Percentiles rank a stretch among this genome's conserved stretches.
phyloP scores from a whole-genome alignment of 2,888 invertebrate genomes.

The Thereva nobilitata region DNA sequence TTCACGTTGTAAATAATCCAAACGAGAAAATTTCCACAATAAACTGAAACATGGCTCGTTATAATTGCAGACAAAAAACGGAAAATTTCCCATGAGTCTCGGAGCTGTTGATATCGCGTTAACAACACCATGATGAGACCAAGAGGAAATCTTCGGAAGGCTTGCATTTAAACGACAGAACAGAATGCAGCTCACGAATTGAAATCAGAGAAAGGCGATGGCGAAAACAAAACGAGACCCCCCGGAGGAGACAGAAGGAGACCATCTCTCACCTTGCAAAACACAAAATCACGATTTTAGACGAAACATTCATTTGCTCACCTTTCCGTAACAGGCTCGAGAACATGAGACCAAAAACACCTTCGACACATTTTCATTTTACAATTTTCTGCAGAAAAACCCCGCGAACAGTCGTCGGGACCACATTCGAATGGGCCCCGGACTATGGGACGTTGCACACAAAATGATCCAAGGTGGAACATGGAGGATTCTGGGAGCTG shows the following conservation, averaged over 20 bases:
- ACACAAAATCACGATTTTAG: conserved; percentile 41
- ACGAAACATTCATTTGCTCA: conserved; percentile 43
- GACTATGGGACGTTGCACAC: conserved; percentile 5
- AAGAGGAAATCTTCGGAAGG: conserved; percentile 19
- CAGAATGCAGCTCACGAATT: conserved; percentile 33
- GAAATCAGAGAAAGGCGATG: conserved; percentile 32
- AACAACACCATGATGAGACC: conserved; percentile 18
- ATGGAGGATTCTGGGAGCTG: conserved; percentile 14
- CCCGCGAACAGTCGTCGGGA: conserved; percentile 10
- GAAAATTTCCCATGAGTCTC: not conserved
- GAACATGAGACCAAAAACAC: conserved; percentile 40
- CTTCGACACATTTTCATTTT: conserved; percentile 36
- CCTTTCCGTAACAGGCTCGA: conserved; percentile 41
- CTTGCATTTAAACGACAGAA: conserved; percentile 20
- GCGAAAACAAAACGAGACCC: conserved; percentile 23
- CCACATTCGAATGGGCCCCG: conserved; percentile 1
- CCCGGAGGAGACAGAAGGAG: conserved; percentile 28
- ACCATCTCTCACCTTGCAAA: conserved; percentile 41
- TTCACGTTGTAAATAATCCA: no score
- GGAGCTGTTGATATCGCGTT: conserved; percentile 2
- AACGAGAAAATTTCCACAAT: no score
- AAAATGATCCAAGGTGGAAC: not conserved
- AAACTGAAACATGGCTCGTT: no score
- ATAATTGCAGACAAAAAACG: no score
- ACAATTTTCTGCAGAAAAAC: conserved; percentile 31